phyloP scores from a whole-genome alignment of 2,888 invertebrate species.

The Archips crataeganus region DNA sequence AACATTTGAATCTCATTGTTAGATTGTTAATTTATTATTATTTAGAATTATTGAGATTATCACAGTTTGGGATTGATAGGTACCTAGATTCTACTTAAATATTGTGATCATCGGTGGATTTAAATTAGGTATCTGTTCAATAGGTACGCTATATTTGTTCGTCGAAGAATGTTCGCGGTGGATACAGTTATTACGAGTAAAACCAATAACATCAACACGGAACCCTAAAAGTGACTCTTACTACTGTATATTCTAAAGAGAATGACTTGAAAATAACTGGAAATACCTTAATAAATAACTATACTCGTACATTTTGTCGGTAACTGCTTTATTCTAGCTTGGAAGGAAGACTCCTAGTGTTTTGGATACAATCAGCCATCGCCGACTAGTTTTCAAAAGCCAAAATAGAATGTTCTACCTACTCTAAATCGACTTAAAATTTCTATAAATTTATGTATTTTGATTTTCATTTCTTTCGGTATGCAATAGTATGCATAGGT shows the following conservation, averaged over 20 bases:
- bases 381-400: background rate
- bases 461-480: no score
- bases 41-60: background rate
- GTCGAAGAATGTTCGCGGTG: no score
- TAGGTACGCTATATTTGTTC: no score
- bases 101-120: background rate
- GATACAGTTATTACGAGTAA: background rate
- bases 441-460: background rate
- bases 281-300: conserved; percentile 3
- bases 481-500: background rate
- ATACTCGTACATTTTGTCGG: background rate
- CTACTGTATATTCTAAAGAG: no score
- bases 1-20: conserved; percentile 1
- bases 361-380: background rate
- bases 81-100: no score
- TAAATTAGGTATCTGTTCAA: no score
- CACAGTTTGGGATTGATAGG: no score
- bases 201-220: background rate
- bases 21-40: background rate
- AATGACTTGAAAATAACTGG: background rate
- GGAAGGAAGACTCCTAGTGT: background rate
- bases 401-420: background rate
- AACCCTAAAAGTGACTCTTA: no score
- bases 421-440: background rate
- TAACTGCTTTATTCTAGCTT: background rate